A percentile compares a stretch with the other conserved stretches of the same genome.
Conservation (phyloP, 2,797 vertebrate species). For the Hippocampus kuda region DNA sequence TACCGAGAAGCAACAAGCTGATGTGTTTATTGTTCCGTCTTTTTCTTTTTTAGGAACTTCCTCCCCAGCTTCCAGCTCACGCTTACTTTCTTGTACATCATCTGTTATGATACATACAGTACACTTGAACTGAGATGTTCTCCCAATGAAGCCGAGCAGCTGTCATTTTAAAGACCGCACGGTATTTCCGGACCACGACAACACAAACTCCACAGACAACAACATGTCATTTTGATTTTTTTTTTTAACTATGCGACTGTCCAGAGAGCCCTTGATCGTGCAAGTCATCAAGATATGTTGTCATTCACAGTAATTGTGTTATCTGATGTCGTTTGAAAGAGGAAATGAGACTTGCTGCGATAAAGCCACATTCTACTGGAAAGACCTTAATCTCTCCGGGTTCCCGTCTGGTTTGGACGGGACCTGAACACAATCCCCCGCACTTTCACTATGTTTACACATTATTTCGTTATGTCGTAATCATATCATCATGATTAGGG, state of each 20-base stretch:
- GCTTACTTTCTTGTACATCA: background rate
- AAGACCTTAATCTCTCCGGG: background rate
- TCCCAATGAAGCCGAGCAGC: background rate
- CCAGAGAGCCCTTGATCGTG: background rate
- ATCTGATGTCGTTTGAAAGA: conserved; percentile 5
- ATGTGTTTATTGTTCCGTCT: background rate
- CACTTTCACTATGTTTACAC: background rate
- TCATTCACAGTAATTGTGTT: conserved; percentile 2
- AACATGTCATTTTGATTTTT: background rate
- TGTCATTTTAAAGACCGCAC: background rate
- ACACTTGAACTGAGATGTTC: background rate
- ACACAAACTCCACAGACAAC: background rate
- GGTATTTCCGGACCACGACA: background rate
- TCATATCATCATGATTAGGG: background rate
- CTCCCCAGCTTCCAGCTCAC: background rate
- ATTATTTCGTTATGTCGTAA: background rate
- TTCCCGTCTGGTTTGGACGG: background rate
- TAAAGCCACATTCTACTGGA: conserved; percentile 1
- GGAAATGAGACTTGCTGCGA: conserved; percentile 5
- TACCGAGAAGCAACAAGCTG: conserved; percentile 1
- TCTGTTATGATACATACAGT: background rate
- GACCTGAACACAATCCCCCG: background rate
- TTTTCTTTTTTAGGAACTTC: background rate
- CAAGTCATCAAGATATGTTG: background rate
- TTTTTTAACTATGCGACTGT: background rate